A percentile compares a stretch with the other conserved stretches of the same genome.
Conservation (phyloP, 2,797 vertebrate genomes). For the Botia almorhae region DNA sequence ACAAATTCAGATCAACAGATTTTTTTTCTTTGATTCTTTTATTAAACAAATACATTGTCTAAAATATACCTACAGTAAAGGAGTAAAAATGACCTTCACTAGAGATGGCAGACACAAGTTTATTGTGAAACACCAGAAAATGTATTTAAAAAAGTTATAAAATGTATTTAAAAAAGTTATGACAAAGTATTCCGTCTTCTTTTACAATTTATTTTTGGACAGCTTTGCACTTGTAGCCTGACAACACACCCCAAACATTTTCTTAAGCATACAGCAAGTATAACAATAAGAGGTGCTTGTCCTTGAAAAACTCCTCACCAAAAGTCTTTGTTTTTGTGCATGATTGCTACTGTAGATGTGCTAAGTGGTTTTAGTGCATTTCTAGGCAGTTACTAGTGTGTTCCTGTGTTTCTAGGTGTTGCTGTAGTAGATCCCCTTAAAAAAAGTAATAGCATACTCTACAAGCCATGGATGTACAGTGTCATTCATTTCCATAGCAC, state of each 20-base stretch:
- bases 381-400: background rate
- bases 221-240: background rate
- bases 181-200: background rate
- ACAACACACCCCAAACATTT: background rate
- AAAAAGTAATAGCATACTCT: too few species aligned
- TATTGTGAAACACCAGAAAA: constrained; percentile 25
- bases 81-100: too few species aligned
- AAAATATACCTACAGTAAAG: too few species aligned
- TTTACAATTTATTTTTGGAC: background rate
- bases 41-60: too few species aligned
- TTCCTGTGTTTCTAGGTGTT: background rate
- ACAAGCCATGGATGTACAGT: too few species aligned
- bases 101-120: background rate
- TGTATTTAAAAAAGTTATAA: too few species aligned
- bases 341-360: background rate
- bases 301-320: too few species aligned
- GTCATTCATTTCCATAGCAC: too few species aligned
- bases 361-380: background rate
- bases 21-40: constrained; percentile 8
- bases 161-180: too few species aligned
- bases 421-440: background rate
- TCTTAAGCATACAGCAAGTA: background rate
- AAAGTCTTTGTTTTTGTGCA: background rate
- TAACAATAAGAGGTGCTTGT: too few species aligned
- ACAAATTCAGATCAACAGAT: constrained; percentile 1